Conservation (phyloP, 2,113 vertebrate genomes). For the Chrysemys picta region DNA sequence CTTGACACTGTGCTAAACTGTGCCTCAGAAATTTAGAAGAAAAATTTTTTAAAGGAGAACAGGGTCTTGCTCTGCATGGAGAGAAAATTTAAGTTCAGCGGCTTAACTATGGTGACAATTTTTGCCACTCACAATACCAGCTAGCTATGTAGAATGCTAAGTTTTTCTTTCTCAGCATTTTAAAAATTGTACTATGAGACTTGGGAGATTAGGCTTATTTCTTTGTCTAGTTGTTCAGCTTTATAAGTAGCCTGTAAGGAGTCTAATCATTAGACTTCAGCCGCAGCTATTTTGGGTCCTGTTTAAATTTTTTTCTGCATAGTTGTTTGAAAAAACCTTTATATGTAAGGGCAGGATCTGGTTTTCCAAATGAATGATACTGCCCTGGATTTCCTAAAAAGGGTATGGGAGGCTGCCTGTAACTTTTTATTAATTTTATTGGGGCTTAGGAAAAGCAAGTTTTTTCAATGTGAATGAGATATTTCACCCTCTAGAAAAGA, state of each 20-base stretch:
- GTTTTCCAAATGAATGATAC: neutral
- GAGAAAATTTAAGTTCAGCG: neutral
- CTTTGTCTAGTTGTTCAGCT: neutral
- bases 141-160: neutral
- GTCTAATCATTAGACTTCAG: neutral
- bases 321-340: neutral
- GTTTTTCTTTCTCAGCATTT: neutral
- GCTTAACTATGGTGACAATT: neutral
- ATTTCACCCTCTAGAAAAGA: neutral
- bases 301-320: neutral
- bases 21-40: neutral
- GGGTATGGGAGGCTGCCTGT: neutral
- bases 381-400: no score
- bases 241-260: neutral
- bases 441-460: neutral
- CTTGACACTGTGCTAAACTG: neutral
- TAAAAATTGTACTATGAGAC: neutral
- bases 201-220: neutral
- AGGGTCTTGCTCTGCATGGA: neutral
- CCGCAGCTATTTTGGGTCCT: neutral
- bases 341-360: neutral
- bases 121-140: neutral
- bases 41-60: neutral
- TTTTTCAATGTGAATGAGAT: neutral
- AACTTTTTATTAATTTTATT: neutral